A percentile compares a stretch with the other conserved stretches of the same genome.
Evolutionary conservation across 2,113 vertebrate genomes (phyloP).

Genomic region (Probosciger aterrimus): DNA sequence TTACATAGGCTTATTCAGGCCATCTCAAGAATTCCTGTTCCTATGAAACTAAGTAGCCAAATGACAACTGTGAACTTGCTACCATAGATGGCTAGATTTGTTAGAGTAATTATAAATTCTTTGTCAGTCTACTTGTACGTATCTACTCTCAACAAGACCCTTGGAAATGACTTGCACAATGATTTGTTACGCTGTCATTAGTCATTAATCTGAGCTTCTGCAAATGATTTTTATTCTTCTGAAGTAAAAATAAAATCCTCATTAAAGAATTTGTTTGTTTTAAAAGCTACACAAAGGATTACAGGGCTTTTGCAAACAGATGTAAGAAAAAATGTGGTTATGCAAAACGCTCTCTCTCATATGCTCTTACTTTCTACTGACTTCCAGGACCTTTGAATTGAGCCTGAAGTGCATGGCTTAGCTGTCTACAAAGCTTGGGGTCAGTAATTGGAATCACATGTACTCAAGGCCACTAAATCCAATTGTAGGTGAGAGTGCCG

Average conservation of each 20-base stretch:
- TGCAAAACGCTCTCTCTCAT: slow-evolving; percentile 10
- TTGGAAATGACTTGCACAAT: neutral
- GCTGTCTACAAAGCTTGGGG: slow-evolving; percentile 14
- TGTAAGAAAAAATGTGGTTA: slow-evolving; percentile 28
- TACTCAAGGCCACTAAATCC: neutral
- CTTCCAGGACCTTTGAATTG: slow-evolving; percentile 29
- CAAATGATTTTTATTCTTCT: slow-evolving; percentile 46
- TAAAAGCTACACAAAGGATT: slow-evolving; percentile 50
- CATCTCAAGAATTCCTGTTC: neutral
- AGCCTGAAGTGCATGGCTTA: neutral
- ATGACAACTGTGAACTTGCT: neutral
- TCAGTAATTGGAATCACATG: slow-evolving; percentile 56
- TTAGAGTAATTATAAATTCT: neutral
- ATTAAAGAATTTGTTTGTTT: slow-evolving; percentile 61
- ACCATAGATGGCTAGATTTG: slow-evolving; percentile 6
- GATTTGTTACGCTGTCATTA: slow-evolving; percentile 44
- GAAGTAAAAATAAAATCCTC: slow-evolving; percentile 42
- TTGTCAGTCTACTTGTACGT: neutral
- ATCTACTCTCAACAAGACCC: neutral
- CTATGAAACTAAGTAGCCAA: neutral
- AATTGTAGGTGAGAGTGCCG: slow-evolving; percentile 7
- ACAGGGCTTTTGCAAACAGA: slow-evolving; percentile 30
- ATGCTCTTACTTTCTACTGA: neutral
- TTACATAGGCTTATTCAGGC: neutral
- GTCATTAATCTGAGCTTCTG: slow-evolving; percentile 48